phyloP scores from a whole-genome alignment of 2,113 vertebrate species.

The Centropristis striata region DNA sequence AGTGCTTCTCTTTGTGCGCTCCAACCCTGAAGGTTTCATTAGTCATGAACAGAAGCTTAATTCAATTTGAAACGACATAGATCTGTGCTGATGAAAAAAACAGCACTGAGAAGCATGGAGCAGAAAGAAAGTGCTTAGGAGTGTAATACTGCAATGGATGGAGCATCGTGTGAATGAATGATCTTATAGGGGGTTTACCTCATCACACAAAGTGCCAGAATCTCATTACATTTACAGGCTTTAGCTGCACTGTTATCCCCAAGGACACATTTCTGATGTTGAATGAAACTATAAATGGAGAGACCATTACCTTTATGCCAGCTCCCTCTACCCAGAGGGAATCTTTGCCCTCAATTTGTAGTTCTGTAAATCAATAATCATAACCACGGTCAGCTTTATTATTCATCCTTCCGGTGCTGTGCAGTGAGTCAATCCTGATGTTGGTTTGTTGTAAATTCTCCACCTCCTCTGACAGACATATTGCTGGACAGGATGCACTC shows the following conservation, averaged over 20 bases:
- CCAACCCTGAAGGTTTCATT: not conserved
- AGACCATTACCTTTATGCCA: conserved; percentile 17
- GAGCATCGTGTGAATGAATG: conserved; percentile 8
- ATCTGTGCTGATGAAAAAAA: not conserved
- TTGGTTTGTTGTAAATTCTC: too few species aligned
- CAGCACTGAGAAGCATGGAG: not conserved
- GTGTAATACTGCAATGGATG: not conserved
- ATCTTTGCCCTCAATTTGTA: not conserved
- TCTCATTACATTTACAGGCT: conserved; percentile 57
- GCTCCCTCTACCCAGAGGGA: conserved; percentile 3
- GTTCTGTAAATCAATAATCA: conserved; percentile 1
- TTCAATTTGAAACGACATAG: not conserved
- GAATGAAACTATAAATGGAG: conserved; percentile 29
- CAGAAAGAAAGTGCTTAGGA: not conserved
- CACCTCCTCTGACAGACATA: too few species aligned
- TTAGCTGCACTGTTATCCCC: conserved; percentile 25
- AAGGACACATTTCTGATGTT: conserved; percentile 46
- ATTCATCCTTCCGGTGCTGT: not conserved
- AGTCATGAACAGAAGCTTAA: not conserved
- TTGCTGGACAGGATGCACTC: too few species aligned
- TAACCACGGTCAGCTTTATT: not conserved
- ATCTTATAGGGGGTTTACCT: conserved; percentile 35
- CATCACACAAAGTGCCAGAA: conserved; percentile 56
- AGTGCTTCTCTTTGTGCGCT: not conserved
- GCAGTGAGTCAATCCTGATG: not conserved